Conservation (phyloP, 92 coral and sea anemone species). For the Heteractis magnifica region DNA sequence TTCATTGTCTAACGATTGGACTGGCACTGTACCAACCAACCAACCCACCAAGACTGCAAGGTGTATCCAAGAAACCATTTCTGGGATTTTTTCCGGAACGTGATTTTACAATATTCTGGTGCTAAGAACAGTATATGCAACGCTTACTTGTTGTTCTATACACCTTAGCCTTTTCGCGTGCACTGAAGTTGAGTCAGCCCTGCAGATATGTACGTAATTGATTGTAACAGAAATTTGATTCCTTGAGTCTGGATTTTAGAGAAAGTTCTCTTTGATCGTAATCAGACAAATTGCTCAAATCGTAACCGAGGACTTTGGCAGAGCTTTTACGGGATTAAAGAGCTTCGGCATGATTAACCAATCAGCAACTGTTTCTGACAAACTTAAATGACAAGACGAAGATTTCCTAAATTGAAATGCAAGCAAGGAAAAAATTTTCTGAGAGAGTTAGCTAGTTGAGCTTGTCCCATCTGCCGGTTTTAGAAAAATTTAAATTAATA, state of each 20-base stretch:
- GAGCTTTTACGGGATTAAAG: background rate
- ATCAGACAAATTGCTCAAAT: slow-evolving; percentile 4
- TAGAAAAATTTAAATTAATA: too few relatives aligned
- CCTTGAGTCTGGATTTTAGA: background rate
- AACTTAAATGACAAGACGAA: background rate
- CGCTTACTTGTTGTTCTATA: background rate
- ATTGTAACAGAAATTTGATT: background rate
- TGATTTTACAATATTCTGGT: background rate
- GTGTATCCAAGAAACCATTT: background rate
- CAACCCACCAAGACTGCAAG: background rate
- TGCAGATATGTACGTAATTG: background rate
- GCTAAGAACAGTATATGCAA: background rate
- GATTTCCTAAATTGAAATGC: background rate
- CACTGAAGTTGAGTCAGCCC: background rate
- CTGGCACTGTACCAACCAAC: background rate
- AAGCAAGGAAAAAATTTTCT: background rate
- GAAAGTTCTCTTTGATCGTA: background rate
- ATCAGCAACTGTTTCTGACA: background rate
- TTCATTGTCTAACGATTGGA: slow-evolving; percentile 3
- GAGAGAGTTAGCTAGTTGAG: background rate
- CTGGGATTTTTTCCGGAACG: background rate
- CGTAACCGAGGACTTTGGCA: background rate
- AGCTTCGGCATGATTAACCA: background rate
- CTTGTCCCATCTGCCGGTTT: background rate
- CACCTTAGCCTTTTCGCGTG: background rate